phyloP scores from a whole-genome alignment of 2,888 invertebrate species.

The Cinara cedri region DNA sequence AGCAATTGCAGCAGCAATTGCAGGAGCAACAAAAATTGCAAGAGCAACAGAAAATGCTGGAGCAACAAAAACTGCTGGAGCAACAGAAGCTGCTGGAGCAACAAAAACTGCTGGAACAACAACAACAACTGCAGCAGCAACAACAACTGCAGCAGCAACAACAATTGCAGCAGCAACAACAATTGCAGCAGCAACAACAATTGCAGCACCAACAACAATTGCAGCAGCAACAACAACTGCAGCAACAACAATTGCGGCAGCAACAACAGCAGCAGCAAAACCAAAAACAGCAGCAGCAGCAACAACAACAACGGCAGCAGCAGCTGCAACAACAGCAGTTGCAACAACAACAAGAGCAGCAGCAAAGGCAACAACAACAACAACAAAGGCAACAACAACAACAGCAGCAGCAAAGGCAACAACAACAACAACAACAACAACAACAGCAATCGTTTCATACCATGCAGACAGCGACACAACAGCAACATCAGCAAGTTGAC shows the following conservation, averaged over 20 bases:
- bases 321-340: neutral
- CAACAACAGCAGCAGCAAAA: neutral
- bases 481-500: conserved; percentile 16
- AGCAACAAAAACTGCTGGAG: neutral
- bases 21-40: neutral
- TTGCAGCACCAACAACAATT: neutral
- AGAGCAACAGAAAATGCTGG: neutral
- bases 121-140: neutral
- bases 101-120: neutral
- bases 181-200: neutral
- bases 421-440: conserved; percentile 14
- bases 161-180: neutral
- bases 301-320: neutral
- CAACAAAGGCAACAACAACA: neutral
- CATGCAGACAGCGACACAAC: conserved; percentile 24
- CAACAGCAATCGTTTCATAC: conserved; percentile 44
- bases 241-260: neutral
- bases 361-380: neutral
- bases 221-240: neutral
- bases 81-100: neutral
- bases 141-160: neutral
- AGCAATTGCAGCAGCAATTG: neutral
- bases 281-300: neutral
- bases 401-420: neutral
- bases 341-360: neutral